Evolutionary conservation across 2,888 invertebrate genomes (phyloP).

Genomic region (Kryphioiulus occultus): DNA sequence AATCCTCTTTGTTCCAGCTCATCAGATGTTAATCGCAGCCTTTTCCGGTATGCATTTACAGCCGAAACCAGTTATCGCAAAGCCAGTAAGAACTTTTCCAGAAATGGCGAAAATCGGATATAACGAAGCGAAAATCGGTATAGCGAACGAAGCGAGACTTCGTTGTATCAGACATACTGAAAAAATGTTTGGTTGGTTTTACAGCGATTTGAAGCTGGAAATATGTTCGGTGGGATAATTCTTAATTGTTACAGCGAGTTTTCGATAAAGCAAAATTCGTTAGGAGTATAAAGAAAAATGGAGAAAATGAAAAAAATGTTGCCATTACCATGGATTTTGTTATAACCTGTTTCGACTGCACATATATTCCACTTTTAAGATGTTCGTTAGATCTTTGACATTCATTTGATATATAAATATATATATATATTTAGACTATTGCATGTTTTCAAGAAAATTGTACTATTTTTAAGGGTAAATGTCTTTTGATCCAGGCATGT

Average conservation of each 20-base stretch:
- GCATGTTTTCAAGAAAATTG: conserved; percentile 31
- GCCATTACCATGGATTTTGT: neutral
- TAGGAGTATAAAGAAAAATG: neutral
- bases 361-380: conserved; percentile 11
- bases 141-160: no score
- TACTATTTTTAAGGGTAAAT: conserved; percentile 26
- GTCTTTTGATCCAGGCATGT: conserved; percentile 19
- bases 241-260: neutral
- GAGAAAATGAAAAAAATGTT: neutral
- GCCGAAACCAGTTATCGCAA: neutral
- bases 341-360: conserved; percentile 25
- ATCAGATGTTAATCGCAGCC: conserved; percentile 4
- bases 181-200: no score
- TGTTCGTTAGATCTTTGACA: conserved; percentile 35
- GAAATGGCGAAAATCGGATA: neutral
- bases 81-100: neutral
- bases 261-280: neutral
- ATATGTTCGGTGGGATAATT: no score
- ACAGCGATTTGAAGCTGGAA: no score
- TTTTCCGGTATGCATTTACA: conserved; percentile 25
- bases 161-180: no score
- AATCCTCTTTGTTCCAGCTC: neutral
- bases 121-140: neutral
- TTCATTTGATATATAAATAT: conserved; percentile 29
- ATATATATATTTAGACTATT: conserved; percentile 25